Conservation (phyloP, 2,797 vertebrate species). For the Sparidentex hasta region DNA sequence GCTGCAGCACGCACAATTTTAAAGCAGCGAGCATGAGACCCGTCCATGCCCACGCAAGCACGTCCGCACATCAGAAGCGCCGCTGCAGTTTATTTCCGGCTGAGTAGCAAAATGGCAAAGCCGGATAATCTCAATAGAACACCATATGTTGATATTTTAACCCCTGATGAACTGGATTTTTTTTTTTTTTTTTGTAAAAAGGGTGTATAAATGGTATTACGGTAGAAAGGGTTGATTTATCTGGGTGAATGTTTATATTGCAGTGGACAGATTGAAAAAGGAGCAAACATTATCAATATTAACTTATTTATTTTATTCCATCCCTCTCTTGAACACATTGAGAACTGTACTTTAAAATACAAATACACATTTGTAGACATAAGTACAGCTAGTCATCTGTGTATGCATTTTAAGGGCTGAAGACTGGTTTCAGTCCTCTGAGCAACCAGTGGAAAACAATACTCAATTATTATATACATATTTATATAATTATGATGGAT, state of each 20-base stretch:
- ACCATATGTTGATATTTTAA: background rate
- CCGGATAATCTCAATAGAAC: background rate
- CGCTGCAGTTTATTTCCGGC: background rate
- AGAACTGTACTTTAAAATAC: background rate
- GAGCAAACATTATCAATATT: background rate
- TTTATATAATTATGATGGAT: slow-evolving; percentile 16
- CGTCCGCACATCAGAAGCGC: slow-evolving; percentile 4
- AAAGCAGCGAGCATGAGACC: background rate
- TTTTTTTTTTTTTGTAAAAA: background rate
- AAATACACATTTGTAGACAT: background rate
- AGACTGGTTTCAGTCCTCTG: background rate
- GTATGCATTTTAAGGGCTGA: background rate
- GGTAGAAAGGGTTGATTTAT: background rate
- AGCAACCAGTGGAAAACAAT: background rate
- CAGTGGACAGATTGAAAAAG: background rate
- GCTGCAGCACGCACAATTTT: slow-evolving; percentile 37
- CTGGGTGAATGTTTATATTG: background rate
- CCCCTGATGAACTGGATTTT: slow-evolving; percentile 1
- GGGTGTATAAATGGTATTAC: background rate
- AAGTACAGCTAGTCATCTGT: background rate
- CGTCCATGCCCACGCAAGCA: slow-evolving; percentile 8
- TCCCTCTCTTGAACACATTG: background rate
- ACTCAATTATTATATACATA: background rate
- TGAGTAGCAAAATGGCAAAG: background rate
- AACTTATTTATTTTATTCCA: background rate